phyloP scores from a whole-genome alignment of 1,140 invertebrate species.

The Asbolus verrucosus region DNA sequence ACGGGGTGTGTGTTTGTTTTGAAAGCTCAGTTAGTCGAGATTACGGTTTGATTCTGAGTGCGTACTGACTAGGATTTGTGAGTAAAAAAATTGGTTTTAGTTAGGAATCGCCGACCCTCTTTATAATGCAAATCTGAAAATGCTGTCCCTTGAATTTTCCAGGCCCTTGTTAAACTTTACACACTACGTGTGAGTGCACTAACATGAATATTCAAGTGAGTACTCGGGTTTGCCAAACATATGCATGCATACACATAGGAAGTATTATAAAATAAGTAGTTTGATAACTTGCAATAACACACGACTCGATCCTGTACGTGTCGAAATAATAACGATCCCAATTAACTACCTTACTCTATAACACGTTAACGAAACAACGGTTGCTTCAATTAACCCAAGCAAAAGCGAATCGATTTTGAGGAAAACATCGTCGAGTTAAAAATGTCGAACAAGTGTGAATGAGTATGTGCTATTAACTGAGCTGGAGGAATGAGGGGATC shows the following conservation, averaged over 20 bases:
- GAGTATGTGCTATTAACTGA: constrained; percentile 26
- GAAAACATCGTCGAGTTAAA: neutral
- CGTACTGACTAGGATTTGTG: constrained; percentile 1
- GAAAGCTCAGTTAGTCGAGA: no score
- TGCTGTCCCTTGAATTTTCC: constrained; percentile 40
- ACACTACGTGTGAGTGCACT: constrained; percentile 42
- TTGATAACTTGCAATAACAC: neutral
- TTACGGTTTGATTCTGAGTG: neutral
- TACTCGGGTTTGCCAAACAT: constrained; percentile 24
- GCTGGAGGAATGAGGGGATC: constrained; percentile 3
- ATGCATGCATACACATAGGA: constrained; percentile 31
- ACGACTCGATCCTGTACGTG: neutral
- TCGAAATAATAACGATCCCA: neutral
- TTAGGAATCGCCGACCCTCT: constrained; percentile 17
- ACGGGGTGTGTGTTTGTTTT: no score
- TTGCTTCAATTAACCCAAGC: neutral
- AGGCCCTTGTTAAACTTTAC: constrained; percentile 42
- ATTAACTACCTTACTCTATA: neutral
- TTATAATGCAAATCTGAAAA: constrained; percentile 41
- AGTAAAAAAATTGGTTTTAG: constrained; percentile 32
- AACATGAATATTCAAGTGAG: constrained; percentile 41
- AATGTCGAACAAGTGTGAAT: neutral
- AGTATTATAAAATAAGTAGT: constrained; percentile 24
- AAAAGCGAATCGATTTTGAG: no score
- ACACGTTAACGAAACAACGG: no score